phyloP scores from a whole-genome alignment of 2,113 vertebrate genomes.

The Mastomys coucha region DNA sequence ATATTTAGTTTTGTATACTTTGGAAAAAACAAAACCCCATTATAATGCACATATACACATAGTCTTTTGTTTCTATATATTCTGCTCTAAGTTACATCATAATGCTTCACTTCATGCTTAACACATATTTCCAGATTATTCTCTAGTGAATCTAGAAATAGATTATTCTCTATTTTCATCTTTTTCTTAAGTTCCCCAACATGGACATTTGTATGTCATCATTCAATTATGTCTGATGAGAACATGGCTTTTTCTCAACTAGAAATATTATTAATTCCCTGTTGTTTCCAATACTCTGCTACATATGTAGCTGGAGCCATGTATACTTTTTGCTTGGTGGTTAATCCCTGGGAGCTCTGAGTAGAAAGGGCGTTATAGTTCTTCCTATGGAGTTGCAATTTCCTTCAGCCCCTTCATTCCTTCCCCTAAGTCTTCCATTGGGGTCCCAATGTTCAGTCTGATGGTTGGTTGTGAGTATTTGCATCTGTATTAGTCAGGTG shows the following conservation, averaged over 20 bases:
- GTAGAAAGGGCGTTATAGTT: too few relatives aligned
- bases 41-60: neutral
- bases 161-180: too few relatives aligned
- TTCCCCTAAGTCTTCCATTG: too few relatives aligned
- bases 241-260: neutral
- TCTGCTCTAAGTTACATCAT: neutral
- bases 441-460: too few relatives aligned
- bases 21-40: neutral
- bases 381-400: too few relatives aligned
- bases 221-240: neutral
- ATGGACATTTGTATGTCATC: neutral
- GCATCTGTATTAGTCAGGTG: too few relatives aligned
- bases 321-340: too few relatives aligned
- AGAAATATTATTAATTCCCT: slow-evolving; percentile 33
- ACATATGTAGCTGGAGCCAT: too few relatives aligned
- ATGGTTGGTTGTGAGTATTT: too few relatives aligned
- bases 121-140: neutral
- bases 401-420: too few relatives aligned
- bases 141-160: neutral
- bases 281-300: neutral
- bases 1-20: neutral
- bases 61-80: neutral
- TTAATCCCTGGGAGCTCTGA: too few relatives aligned
- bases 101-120: neutral
- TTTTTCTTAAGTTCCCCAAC: neutral